Evolutionary conservation across 92 coral and sea anemone species (phyloP).

Genomic region (Phenganax stokvisi): DNA sequence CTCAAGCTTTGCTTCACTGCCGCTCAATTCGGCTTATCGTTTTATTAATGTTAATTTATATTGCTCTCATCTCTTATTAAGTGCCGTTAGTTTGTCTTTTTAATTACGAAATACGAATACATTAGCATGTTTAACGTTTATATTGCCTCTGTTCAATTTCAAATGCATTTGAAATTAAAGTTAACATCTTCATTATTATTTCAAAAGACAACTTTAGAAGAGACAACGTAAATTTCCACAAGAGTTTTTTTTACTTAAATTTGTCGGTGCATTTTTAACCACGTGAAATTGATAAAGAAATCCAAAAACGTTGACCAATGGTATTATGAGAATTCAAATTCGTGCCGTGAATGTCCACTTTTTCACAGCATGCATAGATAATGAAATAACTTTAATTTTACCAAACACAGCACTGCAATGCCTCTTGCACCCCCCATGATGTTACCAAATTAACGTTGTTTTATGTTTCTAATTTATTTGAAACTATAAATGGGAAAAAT

Average conservation of each 20-base stretch:
- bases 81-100: slow-evolving; percentile 4
- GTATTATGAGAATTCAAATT: slow-evolving; percentile 3
- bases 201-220: no score
- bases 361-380: background rate
- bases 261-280: no score
- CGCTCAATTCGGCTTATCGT: slow-evolving; percentile 3
- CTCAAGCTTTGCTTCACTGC: background rate
- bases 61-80: slow-evolving; percentile 3
- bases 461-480: background rate
- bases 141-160: no score
- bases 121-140: slow-evolving; percentile 4
- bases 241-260: no score
- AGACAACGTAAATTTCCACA: no score
- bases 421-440: slow-evolving; percentile 3
- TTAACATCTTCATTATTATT: no score
- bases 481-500: background rate
- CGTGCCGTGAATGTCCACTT: background rate
- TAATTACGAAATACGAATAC: slow-evolving; percentile 14
- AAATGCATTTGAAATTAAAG: no score
- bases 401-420: background rate
- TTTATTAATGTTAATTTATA: slow-evolving; percentile 21
- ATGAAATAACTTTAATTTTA: slow-evolving; percentile 10
- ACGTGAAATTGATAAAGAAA: no score
- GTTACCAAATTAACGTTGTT: slow-evolving; percentile 7
- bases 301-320: background rate